Evolutionary conservation across 1,140 invertebrate genomes (phyloP), one percentile per base, ranked within the genome.

Genomic region (Piezodorus guildinii): DNA sequence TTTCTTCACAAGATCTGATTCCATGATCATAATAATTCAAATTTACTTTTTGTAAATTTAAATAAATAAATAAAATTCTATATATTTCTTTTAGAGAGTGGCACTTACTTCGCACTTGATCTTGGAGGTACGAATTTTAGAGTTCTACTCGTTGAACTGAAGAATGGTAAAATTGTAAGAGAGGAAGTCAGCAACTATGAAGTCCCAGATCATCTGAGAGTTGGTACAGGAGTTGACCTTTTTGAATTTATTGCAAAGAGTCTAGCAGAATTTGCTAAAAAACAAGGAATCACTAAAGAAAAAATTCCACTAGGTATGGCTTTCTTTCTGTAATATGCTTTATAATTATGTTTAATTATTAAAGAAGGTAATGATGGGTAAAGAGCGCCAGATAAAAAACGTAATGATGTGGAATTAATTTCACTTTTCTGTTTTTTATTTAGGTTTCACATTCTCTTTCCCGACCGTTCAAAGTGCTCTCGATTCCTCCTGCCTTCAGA

Each of bases 41-140:
- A n/a, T n/a, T n/a, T n/a, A n/a, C n/a, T n/a, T n/a, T n/a, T n/a
- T n/a, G n/a, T n/a, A n/a, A n/a, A n/a, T n/a, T n/a, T n/a, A n/a
- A n/a, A 10, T 39, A 39, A 39, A 39, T 39, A 39, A 39, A 39
- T 1, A 10, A 1, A 39, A 39, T 39, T 1, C 34, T 10, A 39
- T 39, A 39, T 10, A 8, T 39, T 39, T 43, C 54, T 74, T 75
- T 59, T 71, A 81, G 87, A 90, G 73, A 72, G 77, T 65, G 87
- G 87, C 4, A 74, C 85, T 45, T 89, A 81, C 70, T 72, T 91
- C 66, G 86, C 88, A 1, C 74, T 91, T 16, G 89, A 91, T 73
- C 76, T 91, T 9, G 89, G 89, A 3, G 88, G 86, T 2, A 90
- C 88, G 1, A 88, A 91, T 73, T 91, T 90, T 72, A 78, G 88